Conservation (phyloP, 2,888 invertebrate species). For the Phengaris alcon region DNA sequence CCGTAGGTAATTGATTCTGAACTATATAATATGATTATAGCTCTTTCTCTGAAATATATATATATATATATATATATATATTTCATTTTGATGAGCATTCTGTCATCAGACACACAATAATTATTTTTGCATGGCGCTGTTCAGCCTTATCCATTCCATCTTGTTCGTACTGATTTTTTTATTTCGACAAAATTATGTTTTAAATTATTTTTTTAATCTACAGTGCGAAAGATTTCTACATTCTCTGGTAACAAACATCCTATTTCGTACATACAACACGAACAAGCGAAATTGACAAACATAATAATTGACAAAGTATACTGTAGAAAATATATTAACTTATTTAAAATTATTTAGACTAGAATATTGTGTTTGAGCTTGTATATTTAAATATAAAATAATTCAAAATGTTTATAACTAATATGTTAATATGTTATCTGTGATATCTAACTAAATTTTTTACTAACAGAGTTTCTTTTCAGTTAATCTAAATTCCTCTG, state of each 20-base stretch:
- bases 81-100: too few relatives aligned
- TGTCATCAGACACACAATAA: too few relatives aligned
- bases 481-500: background rate
- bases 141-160: too few relatives aligned
- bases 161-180: too few relatives aligned
- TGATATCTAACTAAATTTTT: background rate
- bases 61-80: too few relatives aligned
- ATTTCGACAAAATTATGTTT: too few relatives aligned
- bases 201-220: too few relatives aligned
- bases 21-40: too few relatives aligned
- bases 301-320: conserved; percentile 5
- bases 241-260: conserved; percentile 8
- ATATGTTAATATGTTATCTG: background rate
- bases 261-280: background rate
- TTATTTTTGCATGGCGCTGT: too few relatives aligned
- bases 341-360: conserved; percentile 9
- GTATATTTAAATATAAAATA: conserved; percentile 6
- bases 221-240: background rate
- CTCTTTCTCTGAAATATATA: too few relatives aligned
- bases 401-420: background rate
- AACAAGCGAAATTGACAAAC: conserved; percentile 10
- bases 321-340: background rate
- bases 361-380: conserved; percentile 6
- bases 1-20: too few relatives aligned
- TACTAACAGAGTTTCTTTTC: background rate